Percentiles rank a stretch among this genome's conserved stretches.
phyloP scores from a whole-genome alignment of 2,797 vertebrate genomes.

The Limnodromus scolopaceus region DNA sequence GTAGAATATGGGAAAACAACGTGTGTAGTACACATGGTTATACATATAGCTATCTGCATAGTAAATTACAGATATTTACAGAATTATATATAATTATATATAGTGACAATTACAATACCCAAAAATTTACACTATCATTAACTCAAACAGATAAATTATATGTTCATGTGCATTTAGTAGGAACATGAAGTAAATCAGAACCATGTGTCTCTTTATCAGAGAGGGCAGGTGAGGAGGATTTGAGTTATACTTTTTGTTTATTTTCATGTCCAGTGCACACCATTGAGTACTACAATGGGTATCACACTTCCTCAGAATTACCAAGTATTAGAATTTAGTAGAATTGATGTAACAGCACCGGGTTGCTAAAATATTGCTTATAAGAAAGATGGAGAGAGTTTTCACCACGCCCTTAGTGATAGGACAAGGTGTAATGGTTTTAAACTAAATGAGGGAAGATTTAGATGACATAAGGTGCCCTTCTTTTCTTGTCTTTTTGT shows the following conservation, averaged over 20 bases:
- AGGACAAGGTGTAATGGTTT: not conserved
- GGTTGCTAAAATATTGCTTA: not conserved
- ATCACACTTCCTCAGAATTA: not conserved
- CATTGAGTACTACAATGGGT: not conserved
- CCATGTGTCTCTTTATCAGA: not conserved
- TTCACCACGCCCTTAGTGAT: accelerated
- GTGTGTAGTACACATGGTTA: not conserved
- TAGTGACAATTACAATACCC: not conserved
- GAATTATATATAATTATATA: not conserved
- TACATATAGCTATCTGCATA: not conserved
- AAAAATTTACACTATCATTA: not conserved
- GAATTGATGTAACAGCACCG: not conserved
- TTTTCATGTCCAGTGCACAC: not conserved
- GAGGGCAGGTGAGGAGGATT: not conserved
- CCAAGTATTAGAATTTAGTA: not conserved
- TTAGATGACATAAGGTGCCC: not conserved
- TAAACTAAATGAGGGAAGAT: not conserved
- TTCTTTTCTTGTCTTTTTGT: not conserved
- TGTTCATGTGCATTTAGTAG: not conserved
- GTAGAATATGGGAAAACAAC: not conserved
- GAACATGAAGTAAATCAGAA: not conserved
- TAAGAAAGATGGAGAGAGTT: not conserved
- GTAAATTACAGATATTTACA: not conserved
- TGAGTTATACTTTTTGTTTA: not conserved
- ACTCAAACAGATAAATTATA: not conserved